Percentiles rank a stretch among this genome's conserved stretches.
Conservation (phyloP, 2,797 vertebrate genomes). For the Neopelma chrysocephalum region DNA sequence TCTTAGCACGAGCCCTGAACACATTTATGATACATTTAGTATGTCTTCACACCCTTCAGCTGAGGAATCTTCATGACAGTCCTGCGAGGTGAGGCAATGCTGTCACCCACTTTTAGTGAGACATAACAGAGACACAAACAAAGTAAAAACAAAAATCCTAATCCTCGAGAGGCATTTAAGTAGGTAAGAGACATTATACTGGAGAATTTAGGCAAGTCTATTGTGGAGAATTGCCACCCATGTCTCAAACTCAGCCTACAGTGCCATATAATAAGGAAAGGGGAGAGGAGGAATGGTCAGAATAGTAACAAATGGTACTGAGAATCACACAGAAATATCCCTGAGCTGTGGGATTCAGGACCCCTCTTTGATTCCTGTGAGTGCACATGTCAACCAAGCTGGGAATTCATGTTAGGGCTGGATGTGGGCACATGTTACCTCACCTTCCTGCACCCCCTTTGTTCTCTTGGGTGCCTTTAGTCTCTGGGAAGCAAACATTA, state of each 20-base stretch:
- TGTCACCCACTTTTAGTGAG: neutral
- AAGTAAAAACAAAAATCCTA: neutral
- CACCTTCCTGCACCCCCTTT: neutral
- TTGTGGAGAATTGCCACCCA: accelerated
- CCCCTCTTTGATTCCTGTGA: neutral
- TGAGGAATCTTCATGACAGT: neutral
- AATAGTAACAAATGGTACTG: neutral
- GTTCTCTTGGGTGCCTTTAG: neutral
- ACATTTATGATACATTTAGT: neutral
- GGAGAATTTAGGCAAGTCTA: neutral
- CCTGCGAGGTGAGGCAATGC: neutral
- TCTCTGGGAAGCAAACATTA: neutral
- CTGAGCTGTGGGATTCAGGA: neutral
- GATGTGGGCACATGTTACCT: no score
- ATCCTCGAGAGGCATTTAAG: neutral
- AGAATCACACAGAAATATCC: neutral
- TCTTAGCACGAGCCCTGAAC: neutral
- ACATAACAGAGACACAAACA: neutral
- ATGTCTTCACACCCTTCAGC: neutral
- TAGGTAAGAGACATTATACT: neutral
- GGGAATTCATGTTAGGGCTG: neutral
- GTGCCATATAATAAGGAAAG: neutral
- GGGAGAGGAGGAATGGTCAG: neutral
- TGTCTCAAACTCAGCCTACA: neutral
- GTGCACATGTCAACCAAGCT: accelerated